phyloP scores from a whole-genome alignment of 1,140 invertebrate genomes.

The Drosophila virilis region DNA sequence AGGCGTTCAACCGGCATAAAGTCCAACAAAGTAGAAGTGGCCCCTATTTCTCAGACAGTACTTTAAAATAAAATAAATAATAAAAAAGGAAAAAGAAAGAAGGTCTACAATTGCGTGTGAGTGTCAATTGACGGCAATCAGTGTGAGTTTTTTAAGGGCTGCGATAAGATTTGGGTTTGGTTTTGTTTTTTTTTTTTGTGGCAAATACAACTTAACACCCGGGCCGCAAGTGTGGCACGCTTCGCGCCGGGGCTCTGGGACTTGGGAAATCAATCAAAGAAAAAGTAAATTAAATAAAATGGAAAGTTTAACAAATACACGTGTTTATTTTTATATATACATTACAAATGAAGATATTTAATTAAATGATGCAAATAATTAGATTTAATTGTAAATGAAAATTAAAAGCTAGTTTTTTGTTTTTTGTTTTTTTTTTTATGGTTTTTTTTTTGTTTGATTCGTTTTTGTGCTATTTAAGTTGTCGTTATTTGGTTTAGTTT shows the following conservation, averaged over 20 bases:
- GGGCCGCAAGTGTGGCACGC: slow-evolving; percentile 52
- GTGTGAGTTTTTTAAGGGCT: slow-evolving; percentile 53
- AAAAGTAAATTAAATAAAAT: slow-evolving; percentile 27
- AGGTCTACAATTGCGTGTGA: slow-evolving; percentile 41
- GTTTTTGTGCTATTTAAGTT: slow-evolving; percentile 17
- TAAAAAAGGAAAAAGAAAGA: slow-evolving; percentile 12
- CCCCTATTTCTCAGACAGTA: slow-evolving; percentile 49
- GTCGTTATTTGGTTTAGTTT: slow-evolving; percentile 9
- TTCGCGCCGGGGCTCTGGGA: slow-evolving; percentile 23
- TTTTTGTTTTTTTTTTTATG: slow-evolving; percentile 19
- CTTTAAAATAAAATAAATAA: slow-evolving; percentile 36
- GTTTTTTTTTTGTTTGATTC: slow-evolving; percentile 16
- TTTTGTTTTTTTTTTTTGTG: slow-evolving; percentile 5
- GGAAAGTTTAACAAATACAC: slow-evolving; percentile 63
- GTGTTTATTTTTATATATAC: slow-evolving; percentile 70
- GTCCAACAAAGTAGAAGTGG: slow-evolving; percentile 12
- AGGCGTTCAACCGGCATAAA: slow-evolving; percentile 69
- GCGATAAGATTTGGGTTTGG: slow-evolving; percentile 49
- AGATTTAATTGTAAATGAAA: slow-evolving; percentile 52
- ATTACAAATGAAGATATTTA: slow-evolving; percentile 52
- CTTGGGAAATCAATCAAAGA: slow-evolving; percentile 27
- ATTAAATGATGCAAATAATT: slow-evolving; percentile 56
- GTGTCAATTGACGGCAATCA: slow-evolving; percentile 58
- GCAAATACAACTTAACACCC: slow-evolving; percentile 2
- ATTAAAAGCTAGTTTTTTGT: slow-evolving; percentile 43